These are phyloP conservation scores for Mormyrus lacerda DNA, from an alignment of 2,113 vertebrate species.

Conservation along the genomic window DNA sequence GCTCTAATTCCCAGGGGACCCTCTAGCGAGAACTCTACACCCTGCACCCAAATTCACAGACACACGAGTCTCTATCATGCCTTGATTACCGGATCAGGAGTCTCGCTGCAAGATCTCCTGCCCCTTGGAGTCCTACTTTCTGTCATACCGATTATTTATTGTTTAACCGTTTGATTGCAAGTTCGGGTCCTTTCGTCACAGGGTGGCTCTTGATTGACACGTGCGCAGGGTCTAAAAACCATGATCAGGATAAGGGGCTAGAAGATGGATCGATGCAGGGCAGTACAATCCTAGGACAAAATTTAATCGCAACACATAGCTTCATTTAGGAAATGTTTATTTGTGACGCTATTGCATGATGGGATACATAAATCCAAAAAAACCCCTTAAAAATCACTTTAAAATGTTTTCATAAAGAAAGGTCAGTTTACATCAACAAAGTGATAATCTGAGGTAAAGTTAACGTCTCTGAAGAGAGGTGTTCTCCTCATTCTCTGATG, in stretches of 20 bases:
- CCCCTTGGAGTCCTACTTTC: not conserved
- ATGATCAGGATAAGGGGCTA: not conserved
- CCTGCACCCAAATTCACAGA: not conserved
- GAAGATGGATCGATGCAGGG: not conserved
- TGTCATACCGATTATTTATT: not conserved
- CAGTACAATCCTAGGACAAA: not conserved
- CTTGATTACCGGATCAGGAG: not conserved
- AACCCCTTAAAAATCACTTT: conserved; percentile 59
- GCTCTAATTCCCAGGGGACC: not conserved
- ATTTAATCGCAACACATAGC: not conserved
- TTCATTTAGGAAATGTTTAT: conserved; percentile 65
- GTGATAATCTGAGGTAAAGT: conserved; percentile 70
- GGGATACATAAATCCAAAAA: conserved; percentile 68
- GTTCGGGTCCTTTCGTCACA: not conserved
- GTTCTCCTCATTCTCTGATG: conserved; percentile 56
- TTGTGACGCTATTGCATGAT: conserved; percentile 69
- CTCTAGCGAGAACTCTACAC: not conserved
- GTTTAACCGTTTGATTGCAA: not conserved
- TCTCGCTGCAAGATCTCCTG: not conserved
- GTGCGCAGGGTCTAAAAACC: not conserved
- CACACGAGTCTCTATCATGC: not conserved
- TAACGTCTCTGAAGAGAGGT: conserved; percentile 69
- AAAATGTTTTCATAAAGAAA: conserved; percentile 66
- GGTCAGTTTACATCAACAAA: conserved; percentile 66
- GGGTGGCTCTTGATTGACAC: not conserved